Evolutionary conservation across 2,113 vertebrate species (phyloP), one percentile per base, ranked within the genome.

Genomic region (Rousettus leschenaultii): DNA sequence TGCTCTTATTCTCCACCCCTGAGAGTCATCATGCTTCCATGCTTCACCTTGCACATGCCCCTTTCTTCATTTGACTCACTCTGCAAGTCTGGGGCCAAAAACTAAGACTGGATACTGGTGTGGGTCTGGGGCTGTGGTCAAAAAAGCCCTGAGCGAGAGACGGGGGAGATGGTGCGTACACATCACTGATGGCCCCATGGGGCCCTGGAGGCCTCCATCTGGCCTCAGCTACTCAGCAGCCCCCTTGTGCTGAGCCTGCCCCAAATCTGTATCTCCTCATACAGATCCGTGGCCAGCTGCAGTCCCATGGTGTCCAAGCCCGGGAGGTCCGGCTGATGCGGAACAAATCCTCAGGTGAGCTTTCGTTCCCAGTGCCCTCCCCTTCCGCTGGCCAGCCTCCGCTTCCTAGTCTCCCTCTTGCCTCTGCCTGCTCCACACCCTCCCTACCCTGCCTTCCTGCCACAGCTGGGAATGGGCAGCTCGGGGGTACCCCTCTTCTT

Each of bases 311-410:
- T n/a, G 98, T 99, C 97, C 99, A 99, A 96, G 99, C 99, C 16
- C 98, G 99, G 95, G 99, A 99, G 92, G 99, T 99, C 95, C 99
- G 99, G 45, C 98, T 99, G 86, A 99, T 99, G 99, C 99, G 99
- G 97, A 99, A 99, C 98, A 99, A 99, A 98, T 99, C 99, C 61
- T 99, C 99, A 99, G 99, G 99, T 99, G 99, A 99, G 99, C 97
- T 92, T 79, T 97, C 3, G 97, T 98, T 98, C 97, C 75, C 74
- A 96, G 96, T 95, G 91, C 66, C 94, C 55, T 89, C 66, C 92
- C 85, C 92, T 97, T 94, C 92, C 26, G 3, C 84, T 95, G 92
- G 86, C 94, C 96, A 94, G 91, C 88, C 97, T 97, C 82, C 40
- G 85, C 92, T 89, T 94, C 85, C 19, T 2, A 84, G 65, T 95